phyloP scores from a whole-genome alignment of 2,113 vertebrate species.

The Heterotis niloticus region DNA sequence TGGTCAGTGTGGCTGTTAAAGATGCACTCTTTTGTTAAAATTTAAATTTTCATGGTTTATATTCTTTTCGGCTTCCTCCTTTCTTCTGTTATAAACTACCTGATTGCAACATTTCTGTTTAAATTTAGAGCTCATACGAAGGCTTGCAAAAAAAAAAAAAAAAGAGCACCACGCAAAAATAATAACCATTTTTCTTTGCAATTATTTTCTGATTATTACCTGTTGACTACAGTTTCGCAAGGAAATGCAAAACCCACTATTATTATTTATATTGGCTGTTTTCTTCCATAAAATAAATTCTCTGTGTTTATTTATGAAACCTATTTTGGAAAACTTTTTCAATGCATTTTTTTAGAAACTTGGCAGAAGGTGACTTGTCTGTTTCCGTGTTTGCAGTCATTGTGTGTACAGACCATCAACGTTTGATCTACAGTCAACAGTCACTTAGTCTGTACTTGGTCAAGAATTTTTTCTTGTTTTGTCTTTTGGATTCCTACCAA shows the following conservation, averaged over 20 bases:
- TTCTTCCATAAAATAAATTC: neutral
- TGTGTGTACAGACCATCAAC: neutral
- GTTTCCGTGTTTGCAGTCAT: neutral
- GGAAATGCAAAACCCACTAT: neutral
- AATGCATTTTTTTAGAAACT: neutral
- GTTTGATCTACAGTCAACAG: slow-evolving; percentile 2
- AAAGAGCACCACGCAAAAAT: neutral
- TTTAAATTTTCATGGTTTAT: neutral
- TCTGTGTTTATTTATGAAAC: neutral
- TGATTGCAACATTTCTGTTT: neutral
- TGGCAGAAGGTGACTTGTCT: neutral
- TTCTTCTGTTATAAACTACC: neutral
- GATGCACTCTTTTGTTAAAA: no score
- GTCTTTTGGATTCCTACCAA: slow-evolving; percentile 9
- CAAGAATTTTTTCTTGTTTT: neutral
- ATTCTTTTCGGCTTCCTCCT: neutral
- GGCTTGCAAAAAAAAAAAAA: neutral
- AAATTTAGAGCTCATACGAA: neutral
- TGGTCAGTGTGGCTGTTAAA: neutral
- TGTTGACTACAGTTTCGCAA: neutral
- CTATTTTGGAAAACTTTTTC: neutral
- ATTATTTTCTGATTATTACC: neutral
- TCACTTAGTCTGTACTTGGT: neutral
- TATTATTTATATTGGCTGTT: neutral
- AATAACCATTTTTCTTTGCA: neutral